phyloP scores from a whole-genome alignment of 2,888 invertebrate species.

The Drosophila nr. medialis region DNA sequence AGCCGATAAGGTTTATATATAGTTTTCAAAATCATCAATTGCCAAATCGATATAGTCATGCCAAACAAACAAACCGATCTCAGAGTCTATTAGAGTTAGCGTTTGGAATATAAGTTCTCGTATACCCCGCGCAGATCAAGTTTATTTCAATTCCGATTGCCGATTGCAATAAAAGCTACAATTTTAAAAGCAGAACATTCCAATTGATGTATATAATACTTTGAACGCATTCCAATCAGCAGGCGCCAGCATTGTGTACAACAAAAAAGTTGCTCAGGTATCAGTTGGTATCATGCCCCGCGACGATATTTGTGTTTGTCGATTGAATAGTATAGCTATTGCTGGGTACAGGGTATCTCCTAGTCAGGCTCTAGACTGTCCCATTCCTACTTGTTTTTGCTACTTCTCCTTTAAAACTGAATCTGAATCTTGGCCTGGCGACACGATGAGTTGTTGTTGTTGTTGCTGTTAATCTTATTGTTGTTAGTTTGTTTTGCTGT shows the following conservation, averaged over 20 bases:
- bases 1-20: neutral
- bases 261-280: neutral
- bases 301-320: neutral
- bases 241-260: neutral
- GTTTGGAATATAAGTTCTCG: neutral
- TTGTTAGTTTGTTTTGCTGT: slow-evolving; percentile 34
- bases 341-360: neutral
- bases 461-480: slow-evolving; percentile 38
- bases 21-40: neutral
- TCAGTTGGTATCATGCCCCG: neutral
- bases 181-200: neutral
- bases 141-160: neutral
- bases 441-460: slow-evolving; percentile 40
- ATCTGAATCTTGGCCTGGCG: slow-evolving; percentile 40
- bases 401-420: slow-evolving; percentile 25
- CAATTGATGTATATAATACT: neutral
- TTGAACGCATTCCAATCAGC: neutral
- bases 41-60: neutral
- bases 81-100: neutral
- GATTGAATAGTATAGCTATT: neutral
- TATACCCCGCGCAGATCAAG: neutral
- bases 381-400: slow-evolving; percentile 29
- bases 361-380: neutral
- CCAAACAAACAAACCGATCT: neutral
- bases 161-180: neutral